A percentile compares a stretch with the other conserved stretches of the same genome.
Conservation (phyloP, 2,113 vertebrate genomes). For the Poecilia latipinna region DNA sequence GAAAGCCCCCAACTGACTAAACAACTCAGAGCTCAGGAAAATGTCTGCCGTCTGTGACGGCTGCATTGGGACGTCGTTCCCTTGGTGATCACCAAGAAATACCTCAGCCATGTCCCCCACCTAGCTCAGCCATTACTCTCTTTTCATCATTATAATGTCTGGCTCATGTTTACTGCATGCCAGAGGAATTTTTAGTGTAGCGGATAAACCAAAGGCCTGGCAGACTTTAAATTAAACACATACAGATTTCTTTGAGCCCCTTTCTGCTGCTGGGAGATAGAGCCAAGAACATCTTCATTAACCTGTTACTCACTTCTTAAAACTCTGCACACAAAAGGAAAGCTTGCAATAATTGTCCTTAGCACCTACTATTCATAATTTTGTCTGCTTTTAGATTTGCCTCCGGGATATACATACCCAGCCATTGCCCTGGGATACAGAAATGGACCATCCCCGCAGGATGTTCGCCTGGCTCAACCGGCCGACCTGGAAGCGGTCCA, state of each 20-base stretch:
- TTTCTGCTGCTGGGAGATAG: conserved; percentile 37
- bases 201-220: conserved; percentile 59
- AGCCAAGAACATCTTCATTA: conserved; percentile 34
- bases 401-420: conserved; percentile 86
- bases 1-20: conserved; percentile 62
- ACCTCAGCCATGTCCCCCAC: conserved; percentile 51
- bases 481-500: conserved; percentile 88
- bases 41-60: conserved; percentile 62
- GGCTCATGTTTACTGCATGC: conserved; percentile 50
- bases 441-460: conserved; percentile 78
- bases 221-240: conserved; percentile 50
- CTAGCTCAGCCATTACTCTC: conserved; percentile 42
- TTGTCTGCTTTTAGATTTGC: conserved; percentile 81
- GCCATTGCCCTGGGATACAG: conserved; percentile 82
- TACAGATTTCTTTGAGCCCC: conserved; percentile 31
- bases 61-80: conserved; percentile 56
- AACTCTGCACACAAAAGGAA: neutral
- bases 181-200: conserved; percentile 55
- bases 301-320: neutral
- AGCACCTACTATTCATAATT: neutral
- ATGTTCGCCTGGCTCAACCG: conserved; percentile 85
- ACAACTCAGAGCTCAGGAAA: conserved; percentile 62
- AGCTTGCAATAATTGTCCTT: neutral
- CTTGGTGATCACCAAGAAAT: conserved; percentile 68
- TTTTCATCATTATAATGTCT: conserved; percentile 76